Base-by-base conservation (phyloP, 2,888 invertebrate species). In the Salticus scenicus region DNA sequence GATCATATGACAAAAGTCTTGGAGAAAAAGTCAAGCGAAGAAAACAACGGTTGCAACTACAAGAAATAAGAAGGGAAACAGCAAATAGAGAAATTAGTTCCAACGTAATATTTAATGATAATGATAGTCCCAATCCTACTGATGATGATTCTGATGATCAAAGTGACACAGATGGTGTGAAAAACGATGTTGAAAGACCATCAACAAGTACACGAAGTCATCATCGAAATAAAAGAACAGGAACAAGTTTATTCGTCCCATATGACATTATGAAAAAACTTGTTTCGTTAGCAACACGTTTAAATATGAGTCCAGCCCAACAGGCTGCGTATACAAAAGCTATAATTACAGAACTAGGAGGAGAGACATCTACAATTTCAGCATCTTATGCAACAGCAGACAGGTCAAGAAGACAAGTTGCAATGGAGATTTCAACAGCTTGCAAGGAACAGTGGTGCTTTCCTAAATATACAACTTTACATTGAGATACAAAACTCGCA, bases 221-320 rank as follows among this genome's bases (percentile, higher is more conserved):
- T 33, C 37, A 69, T 69, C 37, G 20, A 20, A 69, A 33, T 7
- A 69, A 31, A 33, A 8, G 37, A 27, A 66, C 27, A 27, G 37
- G 24, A 33, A 5, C 37, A 24, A 37, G 7, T 33, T 70, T 41
- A 20, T 70, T 37, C 24, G 14, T 70, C 20, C 41, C 41, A 37
- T n/a, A 37, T 41, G 70, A 37, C n/a, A 41, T 70, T 27, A 41
- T 70, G 42, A 70, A 66, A n/a, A 66, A 33, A 2, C 70, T 70
- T 70, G 37, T 70, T 70, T 37, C 70, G 27, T 5, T 41, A 37
- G 70, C 70, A 70, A 37, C 70, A 70, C 41, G 42, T n/a, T 70
- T 70, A 31, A 66, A 66, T 31, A 66, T 30, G 66, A 66, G 31
- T 66, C 64, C 66, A 66, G 20, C 30, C 1, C 28, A 66, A 66